phyloP scores from a whole-genome alignment of 2,797 vertebrate species.

The Sphenodon punctatus region DNA sequence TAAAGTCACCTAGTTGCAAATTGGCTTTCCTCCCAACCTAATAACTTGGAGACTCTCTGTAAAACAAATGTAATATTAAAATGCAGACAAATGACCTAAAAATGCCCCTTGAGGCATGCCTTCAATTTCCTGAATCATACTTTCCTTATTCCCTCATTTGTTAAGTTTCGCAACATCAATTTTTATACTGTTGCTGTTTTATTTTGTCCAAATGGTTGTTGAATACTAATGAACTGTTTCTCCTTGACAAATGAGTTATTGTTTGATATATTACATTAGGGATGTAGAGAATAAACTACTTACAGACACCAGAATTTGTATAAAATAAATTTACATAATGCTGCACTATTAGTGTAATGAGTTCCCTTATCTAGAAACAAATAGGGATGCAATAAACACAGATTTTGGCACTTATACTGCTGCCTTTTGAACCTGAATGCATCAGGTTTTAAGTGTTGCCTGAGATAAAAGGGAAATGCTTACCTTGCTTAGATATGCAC shows the following conservation, averaged over 20 bases:
- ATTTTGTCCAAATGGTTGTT: conserved; percentile 69
- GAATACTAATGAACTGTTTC: conserved; percentile 77
- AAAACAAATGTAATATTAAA: conserved; percentile 79
- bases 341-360: conserved; percentile 71
- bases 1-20: conserved; percentile 67
- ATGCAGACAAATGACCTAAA: conserved; percentile 77
- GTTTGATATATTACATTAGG: conserved; percentile 77
- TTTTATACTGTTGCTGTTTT: conserved; percentile 76
- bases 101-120: conserved; percentile 68
- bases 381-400: conserved; percentile 47
- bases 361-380: conserved; percentile 62
- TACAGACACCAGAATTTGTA: conserved; percentile 71
- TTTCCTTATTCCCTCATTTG: conserved; percentile 75
- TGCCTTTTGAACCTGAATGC: conserved; percentile 7
- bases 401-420: conserved; percentile 22
- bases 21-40: conserved; percentile 69
- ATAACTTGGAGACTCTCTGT: conserved; percentile 64
- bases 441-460: conserved; percentile 23
- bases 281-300: conserved; percentile 73
- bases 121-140: conserved; percentile 71
- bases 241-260: conserved; percentile 80
- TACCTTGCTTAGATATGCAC: neutral
- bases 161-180: conserved; percentile 77
- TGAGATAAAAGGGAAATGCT: conserved; percentile 24
- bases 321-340: conserved; percentile 73